Conservation (phyloP, 2,113 vertebrate genomes). For the Archocentrus centrarchus region DNA sequence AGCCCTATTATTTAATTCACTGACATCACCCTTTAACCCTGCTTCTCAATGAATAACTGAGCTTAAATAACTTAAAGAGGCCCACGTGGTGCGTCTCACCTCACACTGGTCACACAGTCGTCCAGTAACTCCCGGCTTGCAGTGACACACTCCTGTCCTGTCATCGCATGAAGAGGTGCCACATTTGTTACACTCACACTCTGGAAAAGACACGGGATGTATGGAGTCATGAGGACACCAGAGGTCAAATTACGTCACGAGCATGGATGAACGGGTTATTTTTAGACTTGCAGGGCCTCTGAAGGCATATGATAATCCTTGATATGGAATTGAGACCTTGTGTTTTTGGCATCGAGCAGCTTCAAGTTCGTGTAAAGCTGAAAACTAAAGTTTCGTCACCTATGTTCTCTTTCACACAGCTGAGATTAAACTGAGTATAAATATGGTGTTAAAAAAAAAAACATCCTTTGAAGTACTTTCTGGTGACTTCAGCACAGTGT, state of each 20-base stretch:
- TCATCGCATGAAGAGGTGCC: conserved; percentile 85
- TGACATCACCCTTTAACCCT: no score
- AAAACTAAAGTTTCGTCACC: background rate
- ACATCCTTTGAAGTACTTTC: background rate
- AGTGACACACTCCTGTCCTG: conserved; percentile 84
- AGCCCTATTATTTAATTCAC: no score
- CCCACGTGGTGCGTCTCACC: conserved; percentile 66
- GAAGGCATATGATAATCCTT: conserved; percentile 6
- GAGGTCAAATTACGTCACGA: conserved; percentile 30
- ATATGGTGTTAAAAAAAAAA: background rate
- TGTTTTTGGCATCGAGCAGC: background rate
- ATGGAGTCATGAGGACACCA: conserved; percentile 8
- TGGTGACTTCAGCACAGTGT: background rate
- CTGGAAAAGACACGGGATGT: conserved; percentile 66
- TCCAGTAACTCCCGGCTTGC: conserved; percentile 85
- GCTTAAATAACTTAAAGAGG: background rate
- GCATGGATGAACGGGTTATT: conserved; percentile 34
- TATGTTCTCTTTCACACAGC: background rate
- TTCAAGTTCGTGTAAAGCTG: background rate
- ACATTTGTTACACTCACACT: conserved; percentile 82
- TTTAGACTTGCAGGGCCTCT: conserved; percentile 22
- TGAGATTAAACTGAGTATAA: background rate
- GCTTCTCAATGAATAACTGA: background rate
- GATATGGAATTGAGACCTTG: conserved; percentile 19
- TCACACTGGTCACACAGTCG: conserved; percentile 83